Percentiles rank a stretch among this genome's conserved stretches.
These are phyloP conservation scores for Symphodus melops DNA, from an alignment of 2,113 vertebrate species.

Conservation along the genomic window DNA sequence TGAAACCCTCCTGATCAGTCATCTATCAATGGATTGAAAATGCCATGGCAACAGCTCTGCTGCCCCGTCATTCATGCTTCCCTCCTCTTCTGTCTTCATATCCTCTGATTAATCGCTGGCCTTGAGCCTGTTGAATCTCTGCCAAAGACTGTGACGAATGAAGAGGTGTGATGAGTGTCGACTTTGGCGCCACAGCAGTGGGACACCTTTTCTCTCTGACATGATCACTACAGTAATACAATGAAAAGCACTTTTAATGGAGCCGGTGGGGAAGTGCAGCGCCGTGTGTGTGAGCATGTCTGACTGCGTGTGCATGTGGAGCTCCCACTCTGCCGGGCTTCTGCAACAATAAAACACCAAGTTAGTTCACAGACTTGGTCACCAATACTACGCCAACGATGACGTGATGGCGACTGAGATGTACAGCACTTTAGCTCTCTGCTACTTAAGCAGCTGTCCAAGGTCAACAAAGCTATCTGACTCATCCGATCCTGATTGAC, in stretches of 20 bases:
- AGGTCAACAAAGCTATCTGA: not conserved
- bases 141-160: constrained; percentile 51
- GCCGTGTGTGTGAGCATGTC: no score
- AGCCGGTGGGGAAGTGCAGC: no score
- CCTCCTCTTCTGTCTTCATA: constrained; percentile 40
- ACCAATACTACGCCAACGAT: no score
- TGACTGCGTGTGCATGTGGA: no score
- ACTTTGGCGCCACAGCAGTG: constrained; percentile 29
- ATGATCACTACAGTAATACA: constrained; percentile 8
- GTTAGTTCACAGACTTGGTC: no score
- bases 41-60: constrained; percentile 67
- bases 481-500: not conserved
- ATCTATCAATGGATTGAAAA: constrained; percentile 37
- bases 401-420: no score
- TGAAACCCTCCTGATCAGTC: constrained; percentile 17
- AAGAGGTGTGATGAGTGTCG: constrained; percentile 34
- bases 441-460: not conserved
- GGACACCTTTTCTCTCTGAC: constrained; percentile 32
- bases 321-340: no score
- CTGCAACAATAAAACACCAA: no score
- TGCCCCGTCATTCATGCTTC: constrained; percentile 39
- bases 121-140: constrained; percentile 53
- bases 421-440: not conserved
- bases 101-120: constrained; percentile 62
- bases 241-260: not conserved